These are phyloP conservation scores for Scytalopus superciliaris DNA, from an alignment of 2,113 vertebrate species.

Conservation along the genomic window DNA sequence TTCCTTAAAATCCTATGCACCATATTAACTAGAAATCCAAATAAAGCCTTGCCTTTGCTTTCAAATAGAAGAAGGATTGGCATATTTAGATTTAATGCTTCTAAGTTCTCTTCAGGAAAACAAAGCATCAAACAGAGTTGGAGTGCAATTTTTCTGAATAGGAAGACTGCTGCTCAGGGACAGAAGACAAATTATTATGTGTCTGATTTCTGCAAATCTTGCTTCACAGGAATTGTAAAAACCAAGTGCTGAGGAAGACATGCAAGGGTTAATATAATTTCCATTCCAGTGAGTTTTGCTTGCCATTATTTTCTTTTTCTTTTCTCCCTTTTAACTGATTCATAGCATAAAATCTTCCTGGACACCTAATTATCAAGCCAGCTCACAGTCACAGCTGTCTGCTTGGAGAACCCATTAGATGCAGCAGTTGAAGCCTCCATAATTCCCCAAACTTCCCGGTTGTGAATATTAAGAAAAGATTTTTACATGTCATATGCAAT, in stretches of 20 bases:
- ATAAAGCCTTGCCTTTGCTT: neutral
- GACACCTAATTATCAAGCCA: slow-evolving; percentile 96
- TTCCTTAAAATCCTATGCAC: slow-evolving; percentile 6
- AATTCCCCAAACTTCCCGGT: slow-evolving; percentile 93
- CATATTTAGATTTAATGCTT: neutral
- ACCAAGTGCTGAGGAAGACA: slow-evolving; percentile 16
- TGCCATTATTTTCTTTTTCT: slow-evolving; percentile 82
- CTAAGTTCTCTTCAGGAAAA: neutral
- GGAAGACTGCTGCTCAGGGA: slow-evolving; percentile 11
- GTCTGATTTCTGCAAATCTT: slow-evolving; percentile 44
- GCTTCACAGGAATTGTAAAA: neutral
- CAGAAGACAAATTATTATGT: slow-evolving; percentile 17
- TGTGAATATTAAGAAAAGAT: slow-evolving; percentile 99
- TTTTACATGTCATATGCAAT: slow-evolving; percentile 95
- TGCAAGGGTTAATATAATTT: slow-evolving; percentile 80
- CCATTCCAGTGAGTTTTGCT: slow-evolving; percentile 76
- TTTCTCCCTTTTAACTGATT: slow-evolving; percentile 85
- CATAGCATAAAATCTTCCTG: slow-evolving; percentile 89
- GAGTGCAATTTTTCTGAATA: neutral
- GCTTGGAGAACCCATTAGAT: slow-evolving; percentile 94
- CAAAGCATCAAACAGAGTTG: neutral
- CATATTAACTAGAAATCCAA: slow-evolving; percentile 14
- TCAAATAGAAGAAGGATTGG: neutral
- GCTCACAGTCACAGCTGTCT: slow-evolving; percentile 97
- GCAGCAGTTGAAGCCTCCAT: slow-evolving; percentile 89